Conservation (phyloP, 2,113 vertebrate genomes). For the Lamprologus tigripictilis region DNA sequence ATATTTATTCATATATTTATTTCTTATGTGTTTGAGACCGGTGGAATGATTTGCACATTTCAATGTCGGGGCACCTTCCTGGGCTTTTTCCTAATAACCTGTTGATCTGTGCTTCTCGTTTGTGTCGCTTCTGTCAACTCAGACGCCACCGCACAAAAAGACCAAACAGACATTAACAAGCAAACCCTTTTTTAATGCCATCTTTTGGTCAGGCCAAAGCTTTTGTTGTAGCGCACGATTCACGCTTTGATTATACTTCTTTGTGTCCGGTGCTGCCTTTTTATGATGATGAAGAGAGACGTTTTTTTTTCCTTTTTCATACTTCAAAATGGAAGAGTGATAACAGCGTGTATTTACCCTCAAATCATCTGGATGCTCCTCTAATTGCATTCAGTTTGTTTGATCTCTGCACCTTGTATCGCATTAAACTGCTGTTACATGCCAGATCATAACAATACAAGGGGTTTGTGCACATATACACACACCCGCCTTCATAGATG, state of each 20-base stretch:
- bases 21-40: not conserved
- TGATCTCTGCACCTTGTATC: not conserved
- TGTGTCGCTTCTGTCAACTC: slow-evolving; percentile 6
- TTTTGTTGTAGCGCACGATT: slow-evolving; percentile 12
- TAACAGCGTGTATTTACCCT: slow-evolving; percentile 3
- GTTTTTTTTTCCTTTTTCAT: not conserved
- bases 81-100: slow-evolving; percentile 28
- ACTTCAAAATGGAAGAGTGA: slow-evolving; percentile 7
- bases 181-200: slow-evolving; percentile 18
- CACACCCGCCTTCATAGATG: too few relatives aligned
- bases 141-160: not conserved
- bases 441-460: not conserved
- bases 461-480: not conserved
- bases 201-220: not conserved
- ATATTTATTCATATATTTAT: not conserved
- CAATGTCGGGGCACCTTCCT: not conserved
- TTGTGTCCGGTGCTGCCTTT: not conserved
- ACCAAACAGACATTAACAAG: not conserved
- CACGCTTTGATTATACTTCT: slow-evolving; percentile 20
- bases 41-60: slow-evolving; percentile 43
- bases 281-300: not conserved
- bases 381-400: slow-evolving; percentile 38
- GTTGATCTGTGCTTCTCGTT: slow-evolving; percentile 26
- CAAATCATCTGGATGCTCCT: slow-evolving; percentile 22
- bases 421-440: not conserved